phyloP scores from a whole-genome alignment of 1,140 invertebrate genomes.

The Homalodisca vitripennis region DNA sequence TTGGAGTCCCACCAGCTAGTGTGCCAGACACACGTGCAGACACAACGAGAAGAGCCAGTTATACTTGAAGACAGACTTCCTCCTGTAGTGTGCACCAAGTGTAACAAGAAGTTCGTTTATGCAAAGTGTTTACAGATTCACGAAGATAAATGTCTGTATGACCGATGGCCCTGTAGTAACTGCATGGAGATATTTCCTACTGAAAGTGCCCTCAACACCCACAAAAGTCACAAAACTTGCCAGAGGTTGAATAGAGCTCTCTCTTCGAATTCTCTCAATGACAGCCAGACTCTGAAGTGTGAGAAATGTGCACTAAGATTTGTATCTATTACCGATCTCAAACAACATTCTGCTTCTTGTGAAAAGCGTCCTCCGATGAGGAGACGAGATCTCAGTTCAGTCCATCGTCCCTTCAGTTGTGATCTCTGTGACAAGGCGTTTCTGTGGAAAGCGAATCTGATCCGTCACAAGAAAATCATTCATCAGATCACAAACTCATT shows the following conservation, averaged over 20 bases:
- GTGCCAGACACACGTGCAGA: background rate
- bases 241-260: background rate
- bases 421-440: slow-evolving; percentile 9
- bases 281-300: slow-evolving; percentile 44
- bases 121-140: slow-evolving; percentile 1
- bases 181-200: slow-evolving; percentile 13
- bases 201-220: background rate
- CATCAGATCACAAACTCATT: background rate
- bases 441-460: background rate
- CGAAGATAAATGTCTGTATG: slow-evolving; percentile 11
- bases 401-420: background rate
- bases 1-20: slow-evolving; percentile 2
- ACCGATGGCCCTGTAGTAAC: slow-evolving; percentile 4
- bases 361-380: background rate
- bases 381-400: background rate
- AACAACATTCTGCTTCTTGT: slow-evolving; percentile 3
- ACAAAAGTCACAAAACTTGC: slow-evolving; percentile 2
- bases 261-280: slow-evolving; percentile 33
- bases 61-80: background rate
- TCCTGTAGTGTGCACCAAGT: background rate
- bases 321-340: slow-evolving; percentile 8
- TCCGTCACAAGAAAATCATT: background rate
- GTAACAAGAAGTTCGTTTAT: slow-evolving; percentile 12
- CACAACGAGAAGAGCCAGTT: background rate
- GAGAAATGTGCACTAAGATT: slow-evolving; percentile 27